A percentile compares a stretch with the other conserved stretches of the same genome.
Conservation (phyloP, 2,113 vertebrate species). For the Hippocampus mohnikei region DNA sequence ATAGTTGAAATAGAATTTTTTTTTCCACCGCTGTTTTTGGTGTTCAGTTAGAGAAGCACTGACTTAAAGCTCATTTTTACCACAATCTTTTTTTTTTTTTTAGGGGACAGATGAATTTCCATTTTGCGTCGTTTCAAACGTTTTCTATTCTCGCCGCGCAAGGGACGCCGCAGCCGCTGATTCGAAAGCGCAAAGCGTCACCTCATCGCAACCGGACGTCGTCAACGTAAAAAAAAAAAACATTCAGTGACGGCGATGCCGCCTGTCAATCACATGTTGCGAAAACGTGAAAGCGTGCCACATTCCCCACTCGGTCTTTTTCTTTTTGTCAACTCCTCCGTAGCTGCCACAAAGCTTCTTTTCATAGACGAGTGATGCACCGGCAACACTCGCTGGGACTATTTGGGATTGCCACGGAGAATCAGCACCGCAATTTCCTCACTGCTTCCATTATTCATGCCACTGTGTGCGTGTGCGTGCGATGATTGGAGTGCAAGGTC, state of each 20-base stretch:
- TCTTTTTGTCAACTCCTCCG: conserved; percentile 7
- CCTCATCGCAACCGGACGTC: too few species aligned
- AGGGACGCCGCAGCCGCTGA: too few species aligned
- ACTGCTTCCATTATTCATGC: conserved; percentile 56
- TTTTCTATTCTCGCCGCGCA: too few species aligned
- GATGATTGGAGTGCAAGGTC: conserved; percentile 2
- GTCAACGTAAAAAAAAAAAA: too few species aligned
- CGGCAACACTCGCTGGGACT: conserved; percentile 20
- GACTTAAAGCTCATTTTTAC: too few species aligned
- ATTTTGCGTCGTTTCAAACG: too few species aligned
- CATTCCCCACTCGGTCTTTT: conserved; percentile 7
- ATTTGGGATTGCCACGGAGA: conserved; percentile 45
- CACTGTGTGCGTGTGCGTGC: conserved; percentile 10
- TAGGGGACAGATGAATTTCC: too few species aligned
- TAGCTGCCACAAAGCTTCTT: conserved; percentile 40
- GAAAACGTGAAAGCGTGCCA: neutral
- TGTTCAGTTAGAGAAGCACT: too few species aligned
- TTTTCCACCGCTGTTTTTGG: too few species aligned
- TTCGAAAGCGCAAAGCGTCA: too few species aligned
- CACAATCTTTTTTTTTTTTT: too few species aligned
- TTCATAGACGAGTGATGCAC: conserved; percentile 55
- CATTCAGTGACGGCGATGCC: neutral
- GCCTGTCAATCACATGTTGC: neutral
- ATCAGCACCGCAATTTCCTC: conserved; percentile 51
- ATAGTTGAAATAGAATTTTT: too few species aligned